Percentiles rank a stretch among this genome's conserved stretches.
phyloP scores from a whole-genome alignment of 2,797 vertebrate genomes.

The Sylvilagus floridanus region DNA sequence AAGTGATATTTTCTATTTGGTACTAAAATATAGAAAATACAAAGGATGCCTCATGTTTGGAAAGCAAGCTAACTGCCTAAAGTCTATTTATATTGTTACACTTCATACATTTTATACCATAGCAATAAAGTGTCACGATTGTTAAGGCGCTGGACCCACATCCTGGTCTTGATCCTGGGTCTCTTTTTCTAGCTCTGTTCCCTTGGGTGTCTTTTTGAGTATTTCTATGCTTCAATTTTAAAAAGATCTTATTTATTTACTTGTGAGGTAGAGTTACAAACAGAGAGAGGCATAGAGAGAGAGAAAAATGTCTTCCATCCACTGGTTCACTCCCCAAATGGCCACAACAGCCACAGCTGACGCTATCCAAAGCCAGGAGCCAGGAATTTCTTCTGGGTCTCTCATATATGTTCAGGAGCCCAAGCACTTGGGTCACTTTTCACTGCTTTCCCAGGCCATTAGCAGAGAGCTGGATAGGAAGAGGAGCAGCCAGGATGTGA shows the following conservation, averaged over 20 bases:
- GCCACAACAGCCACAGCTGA: too few species aligned
- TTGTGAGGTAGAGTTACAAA: too few species aligned
- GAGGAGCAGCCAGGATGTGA: too few species aligned
- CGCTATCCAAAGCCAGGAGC: too few species aligned
- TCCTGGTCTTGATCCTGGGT: not conserved
- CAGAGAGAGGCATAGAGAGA: too few species aligned
- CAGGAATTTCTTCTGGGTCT: too few species aligned
- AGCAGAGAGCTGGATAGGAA: too few species aligned
- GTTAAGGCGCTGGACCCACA: not conserved
- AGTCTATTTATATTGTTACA: not conserved
- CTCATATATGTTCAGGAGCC: too few species aligned
- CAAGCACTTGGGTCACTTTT: too few species aligned
- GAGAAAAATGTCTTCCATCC: too few species aligned
- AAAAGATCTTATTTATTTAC: not conserved
- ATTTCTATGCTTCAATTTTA: not conserved
- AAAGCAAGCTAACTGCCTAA: not conserved
- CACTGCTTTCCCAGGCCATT: too few species aligned
- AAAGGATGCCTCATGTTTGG: not conserved
- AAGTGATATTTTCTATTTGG: not conserved
- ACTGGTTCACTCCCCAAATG: too few species aligned
- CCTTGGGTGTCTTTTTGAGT: not conserved
- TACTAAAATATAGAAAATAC: not conserved
- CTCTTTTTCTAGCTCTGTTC: not conserved
- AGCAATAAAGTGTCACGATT: not conserved
- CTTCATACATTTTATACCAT: not conserved